Base-by-base conservation (phyloP, 2,113 vertebrate genomes). In the Clinocottus analis region DNA sequence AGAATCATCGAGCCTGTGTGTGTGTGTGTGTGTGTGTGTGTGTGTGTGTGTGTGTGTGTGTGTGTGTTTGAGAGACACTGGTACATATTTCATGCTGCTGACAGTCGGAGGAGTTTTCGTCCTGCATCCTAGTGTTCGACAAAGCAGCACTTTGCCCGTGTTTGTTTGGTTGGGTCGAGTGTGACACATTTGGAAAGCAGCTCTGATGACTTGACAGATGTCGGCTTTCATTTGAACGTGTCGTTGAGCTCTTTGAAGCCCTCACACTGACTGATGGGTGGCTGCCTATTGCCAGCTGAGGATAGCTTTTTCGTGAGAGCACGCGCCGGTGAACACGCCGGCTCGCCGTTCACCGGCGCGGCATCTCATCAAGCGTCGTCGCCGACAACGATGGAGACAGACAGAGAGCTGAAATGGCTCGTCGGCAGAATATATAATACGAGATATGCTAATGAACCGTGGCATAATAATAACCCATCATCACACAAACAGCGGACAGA, bases 361-460 rank as follows among this genome's bases (percentile, higher is more conserved):
- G 2, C 0, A 14, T 5, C 13, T 43, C 13, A 17, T 14, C 39
- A 2, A 12, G 14, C 45, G 17, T 19, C 17, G 45, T 17, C 45
- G 45, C 21, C 10, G 12, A 41, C 33, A 59, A 14, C 12, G 10
- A 80, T 84, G 47, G 55, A 90, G 75, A 88, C 69, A 61, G 88
- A 87, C 79, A 71, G 65, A 72, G 77, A 77, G 81, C 79, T 64
- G 72, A 39, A 65, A 75, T 69, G 17, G 27, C 62, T 76, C 10
- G 0, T 78, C 82, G 41, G 82, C 91, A 88, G 89, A 85, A 90
- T 89, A 89, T 91, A 88, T 88, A 84, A 90, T 89, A 89, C 90
- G 84, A 90, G 85, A 91, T 91, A 91, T 91, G 90, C 78, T 90
- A 92, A 92, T 92, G 82, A 82, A 25, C n/a, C 59, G 19, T 47